Evolutionary conservation across 2,797 vertebrate genomes (phyloP).

Genomic region (Liasis olivaceus): DNA sequence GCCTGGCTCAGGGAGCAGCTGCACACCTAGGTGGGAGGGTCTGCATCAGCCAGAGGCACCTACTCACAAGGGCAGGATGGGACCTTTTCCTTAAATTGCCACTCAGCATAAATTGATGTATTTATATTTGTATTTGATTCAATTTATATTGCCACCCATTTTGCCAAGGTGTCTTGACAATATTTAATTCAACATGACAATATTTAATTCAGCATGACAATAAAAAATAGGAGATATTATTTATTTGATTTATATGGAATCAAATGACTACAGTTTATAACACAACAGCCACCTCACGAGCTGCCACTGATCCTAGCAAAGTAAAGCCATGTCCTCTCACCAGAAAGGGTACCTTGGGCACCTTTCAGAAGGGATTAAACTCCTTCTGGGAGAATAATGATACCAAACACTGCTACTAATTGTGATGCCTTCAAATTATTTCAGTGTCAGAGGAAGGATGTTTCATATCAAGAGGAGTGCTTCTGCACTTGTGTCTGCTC

Average conservation of each 20-base stretch:
- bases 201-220: background rate
- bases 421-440: background rate
- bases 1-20: background rate
- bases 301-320: background rate
- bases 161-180: background rate
- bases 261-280: background rate
- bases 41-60: background rate
- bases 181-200: too few relatives aligned
- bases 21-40: background rate
- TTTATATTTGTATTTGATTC: background rate
- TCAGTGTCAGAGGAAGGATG: background rate
- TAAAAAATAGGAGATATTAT: background rate
- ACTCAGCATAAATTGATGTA: background rate
- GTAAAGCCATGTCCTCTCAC: background rate
- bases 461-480: background rate
- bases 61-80: background rate
- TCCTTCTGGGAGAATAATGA: background rate
- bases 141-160: background rate
- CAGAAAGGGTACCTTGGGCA: background rate
- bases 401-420: background rate
- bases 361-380: background rate
- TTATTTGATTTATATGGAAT: background rate
- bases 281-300: background rate
- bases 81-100: background rate
- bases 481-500: background rate